Base-by-base conservation (phyloP, 2,888 invertebrate genomes). In the Abrostola triplasia region DNA sequence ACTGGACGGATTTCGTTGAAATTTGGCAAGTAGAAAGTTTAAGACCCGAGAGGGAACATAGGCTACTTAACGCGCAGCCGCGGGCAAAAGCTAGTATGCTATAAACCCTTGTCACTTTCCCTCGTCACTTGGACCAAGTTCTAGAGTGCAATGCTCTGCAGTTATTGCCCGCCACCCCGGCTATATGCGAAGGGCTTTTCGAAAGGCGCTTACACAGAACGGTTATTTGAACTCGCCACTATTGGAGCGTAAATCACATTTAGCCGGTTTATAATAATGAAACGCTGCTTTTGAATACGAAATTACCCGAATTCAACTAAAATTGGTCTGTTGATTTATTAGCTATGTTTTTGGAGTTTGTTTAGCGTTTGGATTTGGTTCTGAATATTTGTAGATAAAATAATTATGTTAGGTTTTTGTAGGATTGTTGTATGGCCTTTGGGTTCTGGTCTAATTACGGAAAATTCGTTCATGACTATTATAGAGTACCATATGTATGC, bases 91-190 rank as follows among this genome's bases (percentile, higher is more conserved):
- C n/a, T n/a, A n/a, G n/a, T 5, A 24, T 37, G 41, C 7, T 35
- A 12, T 35, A 4, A 0, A 11, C 10, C 4, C 2, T 24, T n/a
- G n/a, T n/a, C n/a, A n/a, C n/a, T n/a, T 38, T 48, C 36, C 1
- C 59, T 71, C 48, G 24, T 67, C 13, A 37, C 76, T 82, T 81
- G 58, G 0, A 51, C 77, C 70, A 62, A 6, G 12, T 10, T 13
- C 47, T 54, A 73, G 78, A 87, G 86, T 84, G 86, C 87, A 87
- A 84, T 71, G 84, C 79, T 83, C 85, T 73, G 74, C 79, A 80
- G 65, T 76, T 76, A 77, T 73, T 78, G 64, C 50, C 70, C 72
- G 76, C 78, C 72, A 82, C 70, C 76, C 77, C 80, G 76, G 57
- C 82, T 65, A 70, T 75, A 68, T 74, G 72, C 74, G 75, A 79